These are phyloP conservation scores for Dendroctonus valens DNA, from an alignment of 1,140 invertebrate genomes.

Conservation along the genomic window DNA sequence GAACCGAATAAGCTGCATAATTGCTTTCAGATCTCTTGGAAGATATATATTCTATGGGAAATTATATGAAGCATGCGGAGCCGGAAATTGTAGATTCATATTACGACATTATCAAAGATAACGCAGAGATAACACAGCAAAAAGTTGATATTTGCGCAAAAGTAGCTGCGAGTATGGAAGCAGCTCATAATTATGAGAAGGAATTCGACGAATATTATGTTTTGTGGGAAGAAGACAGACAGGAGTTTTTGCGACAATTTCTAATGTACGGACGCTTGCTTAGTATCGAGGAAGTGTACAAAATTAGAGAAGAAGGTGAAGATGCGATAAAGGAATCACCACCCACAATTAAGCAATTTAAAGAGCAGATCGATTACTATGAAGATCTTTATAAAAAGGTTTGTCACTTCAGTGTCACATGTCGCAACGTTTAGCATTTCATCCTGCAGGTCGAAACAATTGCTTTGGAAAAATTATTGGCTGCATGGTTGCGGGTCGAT, in stretches of 20 bases:
- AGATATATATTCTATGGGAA: slow-evolving; percentile 41
- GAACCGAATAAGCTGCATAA: neutral
- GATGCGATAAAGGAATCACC: slow-evolving; percentile 54
- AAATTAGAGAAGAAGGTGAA: slow-evolving; percentile 60
- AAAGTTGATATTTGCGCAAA: slow-evolving; percentile 35
- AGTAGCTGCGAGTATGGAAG: slow-evolving; percentile 40
- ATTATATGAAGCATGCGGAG: slow-evolving; percentile 40
- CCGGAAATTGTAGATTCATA: slow-evolving; percentile 31
- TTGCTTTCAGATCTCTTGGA: slow-evolving; percentile 35
- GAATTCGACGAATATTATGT: slow-evolving; percentile 78
- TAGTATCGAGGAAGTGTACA: slow-evolving; percentile 81
- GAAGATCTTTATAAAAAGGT: slow-evolving; percentile 80
- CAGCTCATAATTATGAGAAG: slow-evolving; percentile 67
- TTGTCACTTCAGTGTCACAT: neutral
- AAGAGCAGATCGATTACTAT: slow-evolving; percentile 91
- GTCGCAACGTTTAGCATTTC: neutral
- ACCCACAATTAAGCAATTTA: slow-evolving; percentile 85
- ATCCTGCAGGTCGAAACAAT: slow-evolving; percentile 46
- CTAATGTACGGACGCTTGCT: slow-evolving; percentile 82
- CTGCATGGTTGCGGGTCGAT: slow-evolving; percentile 62
- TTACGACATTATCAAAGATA: slow-evolving; percentile 52
- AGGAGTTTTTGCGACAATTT: slow-evolving; percentile 72
- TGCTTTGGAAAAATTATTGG: slow-evolving; percentile 41
- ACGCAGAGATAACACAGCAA: slow-evolving; percentile 61
- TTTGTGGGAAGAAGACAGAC: slow-evolving; percentile 87